These are phyloP conservation scores for Chrysogorgia sp. DNA, from an alignment of 92 coral and sea anemone genomes.

Conservation along the genomic window DNA sequence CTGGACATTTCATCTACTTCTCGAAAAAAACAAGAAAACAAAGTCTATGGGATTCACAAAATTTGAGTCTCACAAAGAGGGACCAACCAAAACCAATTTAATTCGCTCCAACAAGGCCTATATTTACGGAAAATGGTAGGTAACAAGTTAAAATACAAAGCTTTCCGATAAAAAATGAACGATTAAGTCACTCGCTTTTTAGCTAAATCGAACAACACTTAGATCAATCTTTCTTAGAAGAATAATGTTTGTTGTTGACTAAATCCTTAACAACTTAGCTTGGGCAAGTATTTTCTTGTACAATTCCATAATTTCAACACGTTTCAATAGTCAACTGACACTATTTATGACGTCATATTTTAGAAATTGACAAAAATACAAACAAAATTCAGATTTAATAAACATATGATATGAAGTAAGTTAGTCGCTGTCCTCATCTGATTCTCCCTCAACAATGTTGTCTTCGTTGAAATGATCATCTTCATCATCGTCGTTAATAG, in stretches of 20 bases:
- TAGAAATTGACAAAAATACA: background rate
- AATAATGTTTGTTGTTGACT: no score
- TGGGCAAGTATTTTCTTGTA: conserved; percentile 4
- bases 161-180: conserved; percentile 6
- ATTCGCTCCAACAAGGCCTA: conserved; percentile 16
- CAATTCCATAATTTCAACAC: conserved; percentile 13
- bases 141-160: background rate
- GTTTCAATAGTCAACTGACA: conserved; percentile 1
- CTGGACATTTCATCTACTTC: no score
- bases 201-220: conserved; percentile 4
- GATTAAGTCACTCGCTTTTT: background rate
- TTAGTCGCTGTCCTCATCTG: conserved; percentile 26
- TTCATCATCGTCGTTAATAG: conserved; percentile 7
- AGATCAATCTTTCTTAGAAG: background rate
- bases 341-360: conserved; percentile 15
- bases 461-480: background rate
- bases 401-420: conserved; percentile 14
- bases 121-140: background rate
- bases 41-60: conserved; percentile 16
- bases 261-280: conserved; percentile 1
- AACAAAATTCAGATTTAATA: conserved; percentile 1
- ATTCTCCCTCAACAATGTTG: background rate
- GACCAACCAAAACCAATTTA: no score
- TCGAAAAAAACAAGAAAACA: no score
- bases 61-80: background rate